phyloP scores from a whole-genome alignment of 2,888 invertebrate species.

The Netelia melanura region DNA sequence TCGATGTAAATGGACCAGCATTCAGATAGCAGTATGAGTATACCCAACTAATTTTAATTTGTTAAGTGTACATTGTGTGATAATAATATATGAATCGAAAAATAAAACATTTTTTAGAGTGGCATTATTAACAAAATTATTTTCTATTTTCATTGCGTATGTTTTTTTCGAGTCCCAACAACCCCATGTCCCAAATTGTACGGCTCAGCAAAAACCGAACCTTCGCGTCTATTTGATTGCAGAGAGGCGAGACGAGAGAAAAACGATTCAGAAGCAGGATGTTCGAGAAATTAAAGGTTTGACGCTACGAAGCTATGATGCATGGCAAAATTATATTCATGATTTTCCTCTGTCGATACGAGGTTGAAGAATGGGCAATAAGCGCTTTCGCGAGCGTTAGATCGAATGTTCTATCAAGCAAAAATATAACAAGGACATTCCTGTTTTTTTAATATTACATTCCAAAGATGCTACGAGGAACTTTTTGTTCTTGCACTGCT shows the following conservation, averaged over 20 bases:
- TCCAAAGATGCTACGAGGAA: slow-evolving; percentile 34
- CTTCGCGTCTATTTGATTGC: slow-evolving; percentile 75
- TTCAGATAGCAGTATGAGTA: slow-evolving; percentile 51
- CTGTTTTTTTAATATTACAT: slow-evolving; percentile 27
- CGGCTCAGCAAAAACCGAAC: slow-evolving; percentile 65
- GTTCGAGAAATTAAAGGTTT: slow-evolving; percentile 84
- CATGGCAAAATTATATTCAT: slow-evolving; percentile 74
- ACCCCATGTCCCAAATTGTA: slow-evolving; percentile 51
- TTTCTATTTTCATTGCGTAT: slow-evolving; percentile 45
- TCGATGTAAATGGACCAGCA: slow-evolving; percentile 43
- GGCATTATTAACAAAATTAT: slow-evolving; percentile 32
- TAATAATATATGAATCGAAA: slow-evolving; percentile 28
- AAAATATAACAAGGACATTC: not conserved
- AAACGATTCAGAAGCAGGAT: slow-evolving; percentile 81
- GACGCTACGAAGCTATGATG: slow-evolving; percentile 76
- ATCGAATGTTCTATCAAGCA: not conserved
- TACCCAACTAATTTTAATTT: slow-evolving; percentile 56
- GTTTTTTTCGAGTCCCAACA: slow-evolving; percentile 57
- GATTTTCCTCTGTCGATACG: slow-evolving; percentile 63
- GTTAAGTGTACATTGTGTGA: slow-evolving; percentile 46
- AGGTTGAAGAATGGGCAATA: slow-evolving; percentile 51
- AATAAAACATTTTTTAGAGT: slow-evolving; percentile 44
- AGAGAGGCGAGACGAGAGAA: slow-evolving; percentile 81
- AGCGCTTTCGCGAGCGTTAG: slow-evolving; percentile 8
- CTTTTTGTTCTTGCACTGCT: slow-evolving; percentile 35